Evolutionary conservation across 2,113 vertebrate genomes (phyloP).

Genomic region (Urocolius indicus): DNA sequence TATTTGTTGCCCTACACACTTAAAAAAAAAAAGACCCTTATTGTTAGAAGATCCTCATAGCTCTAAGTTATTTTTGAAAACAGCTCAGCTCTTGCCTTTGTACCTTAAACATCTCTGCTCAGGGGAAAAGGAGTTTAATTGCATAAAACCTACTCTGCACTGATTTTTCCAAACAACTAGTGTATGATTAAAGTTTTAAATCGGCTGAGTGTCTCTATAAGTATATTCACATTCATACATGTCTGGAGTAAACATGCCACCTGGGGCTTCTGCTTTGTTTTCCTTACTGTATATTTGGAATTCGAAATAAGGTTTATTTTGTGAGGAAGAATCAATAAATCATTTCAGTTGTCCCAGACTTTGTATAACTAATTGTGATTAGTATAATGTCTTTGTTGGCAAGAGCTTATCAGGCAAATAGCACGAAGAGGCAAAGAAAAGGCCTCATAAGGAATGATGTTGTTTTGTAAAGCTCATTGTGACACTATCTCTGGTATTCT

Average conservation of each 20-base stretch:
- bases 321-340: conserved; percentile 70
- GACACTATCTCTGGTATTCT: conserved; percentile 46
- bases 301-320: conserved; percentile 65
- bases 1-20: neutral
- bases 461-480: conserved; percentile 67
- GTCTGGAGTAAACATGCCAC: conserved; percentile 17
- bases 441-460: conserved; percentile 27
- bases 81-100: neutral
- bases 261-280: conserved; percentile 47
- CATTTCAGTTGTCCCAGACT: conserved; percentile 66
- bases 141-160: neutral
- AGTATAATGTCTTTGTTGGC: conserved; percentile 73
- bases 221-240: neutral
- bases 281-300: conserved; percentile 62
- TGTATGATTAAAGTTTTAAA: conserved; percentile 34
- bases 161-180: neutral
- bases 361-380: conserved; percentile 75
- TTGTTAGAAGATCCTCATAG: neutral
- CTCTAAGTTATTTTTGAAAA: neutral
- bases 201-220: neutral
- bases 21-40: neutral
- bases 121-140: conserved; percentile 23
- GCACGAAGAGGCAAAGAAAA: conserved; percentile 48
- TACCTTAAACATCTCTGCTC: neutral
- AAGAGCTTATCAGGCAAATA: conserved; percentile 68